A percentile compares a stretch with the other conserved stretches of the same genome.
These are phyloP conservation scores for Polia nebulosa DNA, from an alignment of 2,888 invertebrate species.

Conservation along the genomic window DNA sequence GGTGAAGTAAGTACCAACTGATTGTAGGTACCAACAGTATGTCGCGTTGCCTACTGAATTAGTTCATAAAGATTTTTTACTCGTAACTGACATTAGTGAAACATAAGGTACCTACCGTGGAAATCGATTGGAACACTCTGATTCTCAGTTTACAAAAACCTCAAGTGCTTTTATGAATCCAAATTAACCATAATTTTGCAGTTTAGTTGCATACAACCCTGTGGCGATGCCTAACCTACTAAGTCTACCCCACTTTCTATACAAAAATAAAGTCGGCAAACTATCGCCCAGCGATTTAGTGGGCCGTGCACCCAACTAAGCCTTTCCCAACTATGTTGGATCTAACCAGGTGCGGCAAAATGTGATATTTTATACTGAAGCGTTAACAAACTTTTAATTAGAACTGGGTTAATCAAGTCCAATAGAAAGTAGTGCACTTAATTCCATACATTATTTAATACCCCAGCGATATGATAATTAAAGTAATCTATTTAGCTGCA, in stretches of 20 bases:
- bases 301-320: not conserved
- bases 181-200: no score
- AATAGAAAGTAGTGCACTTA: constrained; percentile 56
- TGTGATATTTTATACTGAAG: constrained; percentile 27
- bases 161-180: no score
- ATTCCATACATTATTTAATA: constrained; percentile 60
- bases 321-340: constrained; percentile 5
- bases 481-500: constrained; percentile 53
- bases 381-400: constrained; percentile 45
- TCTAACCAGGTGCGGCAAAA: constrained; percentile 34
- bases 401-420: constrained; percentile 42
- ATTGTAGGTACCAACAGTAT: no score
- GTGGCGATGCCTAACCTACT: not conserved
- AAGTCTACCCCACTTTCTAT: not conserved
- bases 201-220: not conserved
- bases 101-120: no score
- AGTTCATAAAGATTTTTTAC: no score
- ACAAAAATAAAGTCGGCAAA: constrained; percentile 27
- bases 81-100: no score
- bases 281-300: not conserved
- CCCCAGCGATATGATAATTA: constrained; percentile 58
- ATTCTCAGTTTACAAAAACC: no score
- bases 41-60: no score
- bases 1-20: no score
- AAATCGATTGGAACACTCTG: no score